Conservation (phyloP, 2,888 invertebrate species). For the Eremobia ochroleuca region DNA sequence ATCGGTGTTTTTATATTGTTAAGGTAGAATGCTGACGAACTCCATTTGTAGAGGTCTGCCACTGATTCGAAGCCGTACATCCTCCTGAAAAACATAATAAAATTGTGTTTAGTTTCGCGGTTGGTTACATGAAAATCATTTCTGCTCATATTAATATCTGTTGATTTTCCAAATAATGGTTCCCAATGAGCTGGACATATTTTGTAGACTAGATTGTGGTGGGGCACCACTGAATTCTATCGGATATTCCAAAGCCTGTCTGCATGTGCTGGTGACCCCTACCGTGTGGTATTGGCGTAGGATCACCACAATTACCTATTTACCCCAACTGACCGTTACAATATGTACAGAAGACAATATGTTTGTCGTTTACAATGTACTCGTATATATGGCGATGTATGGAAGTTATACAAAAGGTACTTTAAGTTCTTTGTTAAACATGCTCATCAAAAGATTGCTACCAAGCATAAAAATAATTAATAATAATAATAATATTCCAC, state of each 20-base stretch:
- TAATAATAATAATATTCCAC: too few relatives aligned
- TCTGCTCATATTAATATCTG: neutral
- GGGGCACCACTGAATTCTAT: neutral
- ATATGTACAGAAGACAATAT: conserved; percentile 9
- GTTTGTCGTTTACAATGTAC: neutral
- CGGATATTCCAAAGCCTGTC: neutral
- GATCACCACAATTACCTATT: conserved; percentile 35
- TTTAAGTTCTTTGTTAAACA: neutral
- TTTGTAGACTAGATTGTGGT: conserved; percentile 1
- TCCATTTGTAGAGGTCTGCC: conserved; percentile 95
- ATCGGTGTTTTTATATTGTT: conserved; percentile 95
- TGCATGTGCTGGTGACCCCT: neutral
- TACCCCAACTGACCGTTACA: conserved; percentile 44
- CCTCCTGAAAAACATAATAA: conserved; percentile 87
- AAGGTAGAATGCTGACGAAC: conserved; percentile 95
- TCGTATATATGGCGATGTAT: neutral
- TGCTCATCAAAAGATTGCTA: neutral
- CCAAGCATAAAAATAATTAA: neutral
- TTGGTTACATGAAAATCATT: conserved; percentile 18
- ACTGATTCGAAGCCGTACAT: conserved; percentile 95
- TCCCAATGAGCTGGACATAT: neutral
- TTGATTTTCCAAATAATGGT: neutral
- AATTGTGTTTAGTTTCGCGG: neutral
- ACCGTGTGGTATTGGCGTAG: neutral
- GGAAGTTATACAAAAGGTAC: conserved; percentile 1